phyloP scores from a whole-genome alignment of 2,113 vertebrate genomes.

The Psettodes erumei region DNA sequence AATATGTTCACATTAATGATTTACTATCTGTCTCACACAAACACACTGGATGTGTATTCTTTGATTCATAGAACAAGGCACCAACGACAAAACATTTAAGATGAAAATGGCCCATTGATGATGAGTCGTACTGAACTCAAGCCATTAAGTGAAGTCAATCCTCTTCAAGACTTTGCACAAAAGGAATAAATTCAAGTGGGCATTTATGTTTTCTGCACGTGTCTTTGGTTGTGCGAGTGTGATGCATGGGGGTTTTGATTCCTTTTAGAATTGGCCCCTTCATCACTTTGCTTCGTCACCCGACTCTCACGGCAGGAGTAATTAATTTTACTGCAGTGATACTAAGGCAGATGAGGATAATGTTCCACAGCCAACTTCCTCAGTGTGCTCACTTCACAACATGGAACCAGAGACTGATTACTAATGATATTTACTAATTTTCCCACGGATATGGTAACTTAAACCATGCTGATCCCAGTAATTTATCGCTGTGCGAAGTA shows the following conservation, averaged over 20 bases:
- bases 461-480: constrained; percentile 52
- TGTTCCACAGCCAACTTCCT: constrained; percentile 47
- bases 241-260: constrained; percentile 5
- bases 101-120: constrained; percentile 21
- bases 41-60: neutral
- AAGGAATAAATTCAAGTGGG: neutral
- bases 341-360: constrained; percentile 46
- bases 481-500: constrained; percentile 37
- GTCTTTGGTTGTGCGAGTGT: constrained; percentile 15
- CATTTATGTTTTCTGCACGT: neutral
- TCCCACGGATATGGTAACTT: constrained; percentile 38
- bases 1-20: neutral
- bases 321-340: constrained; percentile 63
- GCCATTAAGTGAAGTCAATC: constrained; percentile 12
- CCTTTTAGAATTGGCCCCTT: constrained; percentile 39
- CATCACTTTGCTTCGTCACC: constrained; percentile 40
- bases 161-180: neutral
- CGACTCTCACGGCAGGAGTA: constrained; percentile 42
- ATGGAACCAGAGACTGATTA: constrained; percentile 56
- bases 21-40: neutral
- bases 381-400: constrained; percentile 55
- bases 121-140: constrained; percentile 1
- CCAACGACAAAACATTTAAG: neutral
- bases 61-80: constrained; percentile 7
- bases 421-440: constrained; percentile 52